Evolutionary conservation across 2,888 invertebrate genomes (phyloP).

Genomic region (Gibbula magus): DNA sequence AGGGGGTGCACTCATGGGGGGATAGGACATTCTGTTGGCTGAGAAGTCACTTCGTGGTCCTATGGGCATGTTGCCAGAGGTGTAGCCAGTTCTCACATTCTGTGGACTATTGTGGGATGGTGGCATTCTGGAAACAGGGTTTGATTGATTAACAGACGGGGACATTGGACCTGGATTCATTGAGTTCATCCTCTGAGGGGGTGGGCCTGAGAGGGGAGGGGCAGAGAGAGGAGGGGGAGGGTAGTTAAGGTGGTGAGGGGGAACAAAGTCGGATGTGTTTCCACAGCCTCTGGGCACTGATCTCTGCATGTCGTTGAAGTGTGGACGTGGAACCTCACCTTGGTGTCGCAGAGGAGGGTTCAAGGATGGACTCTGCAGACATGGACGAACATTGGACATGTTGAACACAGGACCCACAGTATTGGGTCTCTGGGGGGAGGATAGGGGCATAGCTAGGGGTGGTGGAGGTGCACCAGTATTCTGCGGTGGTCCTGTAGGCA

Average conservation of each 20-base stretch:
- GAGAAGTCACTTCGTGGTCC: constrained; percentile 15
- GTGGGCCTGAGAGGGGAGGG: background rate
- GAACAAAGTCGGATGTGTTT: background rate
- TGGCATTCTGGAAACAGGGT: constrained; percentile 19
- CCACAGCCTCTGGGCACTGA: background rate
- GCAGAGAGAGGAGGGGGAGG: background rate
- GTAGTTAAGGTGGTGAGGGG: background rate
- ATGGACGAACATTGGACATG: background rate
- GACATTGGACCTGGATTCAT: background rate
- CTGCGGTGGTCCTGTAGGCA: constrained; percentile 26
- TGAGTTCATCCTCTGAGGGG: background rate
- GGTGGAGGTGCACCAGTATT: constrained; percentile 22
- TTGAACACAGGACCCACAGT: constrained; percentile 10
- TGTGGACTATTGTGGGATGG: constrained; percentile 3
- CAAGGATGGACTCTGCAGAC: background rate
- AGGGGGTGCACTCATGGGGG: constrained; percentile 1
- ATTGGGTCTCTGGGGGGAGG: constrained; percentile 11
- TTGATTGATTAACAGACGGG: background rate
- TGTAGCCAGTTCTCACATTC: constrained; percentile 13
- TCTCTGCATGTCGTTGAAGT: constrained; percentile 5
- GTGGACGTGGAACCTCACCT: background rate
- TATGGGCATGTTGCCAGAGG: constrained; percentile 22
- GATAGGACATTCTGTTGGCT: constrained; percentile 5
- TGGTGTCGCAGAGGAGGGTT: background rate
- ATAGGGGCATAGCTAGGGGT: constrained; percentile 7